Base-by-base conservation (phyloP, 2,888 invertebrate genomes). In the Notocelia uddmanniana region DNA sequence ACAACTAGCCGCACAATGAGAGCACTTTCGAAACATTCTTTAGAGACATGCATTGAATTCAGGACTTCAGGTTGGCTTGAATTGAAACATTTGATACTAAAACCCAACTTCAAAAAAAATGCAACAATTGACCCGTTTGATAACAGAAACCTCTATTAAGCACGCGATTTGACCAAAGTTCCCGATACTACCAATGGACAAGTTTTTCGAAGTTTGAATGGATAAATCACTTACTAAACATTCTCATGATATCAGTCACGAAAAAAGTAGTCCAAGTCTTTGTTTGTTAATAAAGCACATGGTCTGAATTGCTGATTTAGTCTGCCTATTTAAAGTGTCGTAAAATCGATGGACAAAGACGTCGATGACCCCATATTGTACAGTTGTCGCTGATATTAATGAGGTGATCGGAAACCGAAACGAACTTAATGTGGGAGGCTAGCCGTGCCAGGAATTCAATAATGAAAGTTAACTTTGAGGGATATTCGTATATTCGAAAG, bases 331-430 rank as follows among this genome's bases (percentile, higher is more conserved):
- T 13, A 62, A 34, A 31, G 54, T 67, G 62, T 68, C 67, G 55
- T 57, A 41, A 50, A 71, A 72, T 72, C 67, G 73, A 79, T 60
- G 59, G 68, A 68, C 75, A 74, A 58, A 37, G 71, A 75, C 74
- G 83, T 79, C 79, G 73, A 73, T 75, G 81, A 82, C 79, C 80
- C 71, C 60, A 68, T 64, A 73, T 68, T 58, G 34, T 66, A 66
- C 64, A 52, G 73, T 74, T 69, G 68, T 18, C 13, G 59, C 52
- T 74, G 71, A 69, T 76, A 75, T 73, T 76, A 77, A 78, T 76
- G 75, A 76, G 75, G 75, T 73, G 73, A 76, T 76, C 77, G 75
- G 68, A 75, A 77, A 74, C 75, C 75, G 69, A 77, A 74, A 73
- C 63, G 73, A 69, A 77, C 71, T 73, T 73, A 60, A 57, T 75